Conservation (phyloP, 2,113 vertebrate species). For the Elgaria multicarinata region DNA sequence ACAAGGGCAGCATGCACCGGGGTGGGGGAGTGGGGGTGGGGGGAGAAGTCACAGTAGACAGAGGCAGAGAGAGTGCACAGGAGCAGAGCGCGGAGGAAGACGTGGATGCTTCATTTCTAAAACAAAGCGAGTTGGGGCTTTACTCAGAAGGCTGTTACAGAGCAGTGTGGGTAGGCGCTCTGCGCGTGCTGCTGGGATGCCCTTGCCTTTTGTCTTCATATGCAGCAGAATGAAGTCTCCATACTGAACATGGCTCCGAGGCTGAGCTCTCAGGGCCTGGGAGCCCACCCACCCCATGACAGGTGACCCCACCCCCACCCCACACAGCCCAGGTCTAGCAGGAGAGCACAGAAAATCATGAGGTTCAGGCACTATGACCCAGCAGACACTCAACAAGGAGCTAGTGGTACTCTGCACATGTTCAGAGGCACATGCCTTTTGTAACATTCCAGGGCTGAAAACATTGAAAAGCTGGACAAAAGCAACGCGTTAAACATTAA, state of each 20-base stretch:
- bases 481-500: neutral
- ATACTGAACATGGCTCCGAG: neutral
- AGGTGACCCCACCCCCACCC: too few relatives aligned
- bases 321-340: neutral
- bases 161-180: neutral
- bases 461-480: neutral
- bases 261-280: neutral
- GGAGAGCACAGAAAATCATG: neutral
- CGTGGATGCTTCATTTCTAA: fast-evolving
- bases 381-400: neutral
- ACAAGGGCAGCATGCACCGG: neutral
- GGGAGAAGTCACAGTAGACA: too few relatives aligned
- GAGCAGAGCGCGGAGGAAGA: neutral
- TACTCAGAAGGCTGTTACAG: neutral
- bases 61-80: too few relatives aligned
- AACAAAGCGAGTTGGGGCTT: neutral
- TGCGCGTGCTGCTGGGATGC: neutral
- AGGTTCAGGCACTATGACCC: neutral
- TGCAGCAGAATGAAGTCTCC: neutral
- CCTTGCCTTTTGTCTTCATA: neutral
- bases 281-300: neutral
- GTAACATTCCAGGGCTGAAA: neutral
- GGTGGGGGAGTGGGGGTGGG: neutral
- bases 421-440: neutral
- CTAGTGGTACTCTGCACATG: neutral